Conservation (phyloP, 1,140 invertebrate species). For the Saccostrea cuccullata region DNA sequence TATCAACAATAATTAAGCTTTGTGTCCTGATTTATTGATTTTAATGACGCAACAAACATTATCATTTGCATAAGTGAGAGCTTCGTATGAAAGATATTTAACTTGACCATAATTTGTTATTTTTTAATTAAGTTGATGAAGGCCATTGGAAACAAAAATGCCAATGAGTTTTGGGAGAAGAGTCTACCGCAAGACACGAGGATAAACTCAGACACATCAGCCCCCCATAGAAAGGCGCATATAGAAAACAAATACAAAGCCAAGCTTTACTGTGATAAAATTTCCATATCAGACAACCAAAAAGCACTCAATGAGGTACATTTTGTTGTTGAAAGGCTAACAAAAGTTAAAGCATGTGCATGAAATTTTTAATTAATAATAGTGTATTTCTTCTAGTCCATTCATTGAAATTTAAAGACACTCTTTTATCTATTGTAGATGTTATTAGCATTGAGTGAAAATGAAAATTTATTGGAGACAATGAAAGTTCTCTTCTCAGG, state of each 20-base stretch:
- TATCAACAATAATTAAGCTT: neutral
- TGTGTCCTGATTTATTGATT: too few species aligned
- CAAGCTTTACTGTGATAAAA: conserved; percentile 60
- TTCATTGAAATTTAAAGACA: too few species aligned
- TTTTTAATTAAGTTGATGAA: conserved; percentile 68
- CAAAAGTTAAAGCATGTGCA: too few species aligned
- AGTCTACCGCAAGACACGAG: conserved; percentile 51
- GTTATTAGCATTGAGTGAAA: conserved; percentile 60
- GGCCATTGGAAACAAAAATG: conserved; percentile 71
- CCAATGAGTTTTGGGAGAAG: conserved; percentile 73
- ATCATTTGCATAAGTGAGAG: neutral
- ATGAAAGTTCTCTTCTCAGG: conserved; percentile 74
- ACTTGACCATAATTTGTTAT: neutral
- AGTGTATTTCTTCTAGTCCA: too few species aligned
- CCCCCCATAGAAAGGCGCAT: conserved; percentile 61
- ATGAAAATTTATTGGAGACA: conserved; percentile 66
- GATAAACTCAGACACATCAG: conserved; percentile 56
- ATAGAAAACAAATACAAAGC: conserved; percentile 69
- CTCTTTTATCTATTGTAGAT: conserved; percentile 59
- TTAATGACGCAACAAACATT: neutral
- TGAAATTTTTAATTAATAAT: too few species aligned
- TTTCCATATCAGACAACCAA: conserved; percentile 54
- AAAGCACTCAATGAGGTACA: conserved; percentile 65
- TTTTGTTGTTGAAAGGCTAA: too few species aligned
- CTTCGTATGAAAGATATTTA: neutral